Evolutionary conservation across 2,797 vertebrate genomes (phyloP).

Genomic region (Remorina albescens): DNA sequence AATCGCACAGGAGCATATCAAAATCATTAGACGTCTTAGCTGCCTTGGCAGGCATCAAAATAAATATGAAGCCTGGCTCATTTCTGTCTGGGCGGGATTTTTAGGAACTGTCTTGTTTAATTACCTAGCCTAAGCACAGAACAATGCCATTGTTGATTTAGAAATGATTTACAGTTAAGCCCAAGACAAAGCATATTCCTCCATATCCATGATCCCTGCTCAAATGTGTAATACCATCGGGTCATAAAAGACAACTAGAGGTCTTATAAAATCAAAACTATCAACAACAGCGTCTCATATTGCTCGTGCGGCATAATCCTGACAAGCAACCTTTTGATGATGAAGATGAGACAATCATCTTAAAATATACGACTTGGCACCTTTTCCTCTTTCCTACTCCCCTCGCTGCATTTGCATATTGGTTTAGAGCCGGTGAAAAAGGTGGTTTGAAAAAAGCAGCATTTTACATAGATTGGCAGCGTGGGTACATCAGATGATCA

Average conservation of each 20-base stretch:
- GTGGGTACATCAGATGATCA: constrained; percentile 72
- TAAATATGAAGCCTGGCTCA: constrained; percentile 10
- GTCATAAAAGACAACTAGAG: constrained; percentile 57
- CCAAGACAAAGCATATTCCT: constrained; percentile 61
- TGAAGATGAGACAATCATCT: constrained; percentile 57
- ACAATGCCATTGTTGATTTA: constrained; percentile 64
- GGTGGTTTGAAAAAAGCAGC: constrained; percentile 8
- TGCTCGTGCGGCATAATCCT: constrained; percentile 55
- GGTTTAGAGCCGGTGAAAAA: constrained; percentile 46
- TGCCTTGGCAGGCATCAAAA: constrained; percentile 6
- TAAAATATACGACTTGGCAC: constrained; percentile 72
- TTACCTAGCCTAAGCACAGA: constrained; percentile 53
- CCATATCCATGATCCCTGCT: constrained; percentile 62
- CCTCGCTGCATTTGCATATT: constrained; percentile 68
- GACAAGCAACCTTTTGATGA: constrained; percentile 61
- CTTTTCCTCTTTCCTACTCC: constrained; percentile 45
- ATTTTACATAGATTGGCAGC: constrained; percentile 58
- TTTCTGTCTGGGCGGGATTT: constrained; percentile 49
- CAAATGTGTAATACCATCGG: constrained; percentile 54
- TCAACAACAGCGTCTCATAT: constrained; percentile 38
- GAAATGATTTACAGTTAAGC: constrained; percentile 59
- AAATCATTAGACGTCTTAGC: neutral
- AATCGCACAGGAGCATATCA: neutral
- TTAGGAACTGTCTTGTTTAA: constrained; percentile 42
- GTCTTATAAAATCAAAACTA: constrained; percentile 63